Base-by-base conservation (phyloP, 2,888 invertebrate genomes). In the Phyllotreta cruciferae region DNA sequence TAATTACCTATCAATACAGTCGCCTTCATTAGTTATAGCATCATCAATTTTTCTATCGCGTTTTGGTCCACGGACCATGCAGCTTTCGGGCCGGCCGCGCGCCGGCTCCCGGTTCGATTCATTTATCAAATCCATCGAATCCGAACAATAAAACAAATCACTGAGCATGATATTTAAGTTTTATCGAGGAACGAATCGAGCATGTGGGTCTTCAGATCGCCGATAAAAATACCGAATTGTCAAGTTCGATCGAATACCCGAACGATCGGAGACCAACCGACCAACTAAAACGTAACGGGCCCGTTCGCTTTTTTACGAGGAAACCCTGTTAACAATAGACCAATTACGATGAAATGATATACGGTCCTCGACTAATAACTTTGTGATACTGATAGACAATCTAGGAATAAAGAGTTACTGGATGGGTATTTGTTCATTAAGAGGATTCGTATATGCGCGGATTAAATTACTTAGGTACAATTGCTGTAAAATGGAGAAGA, bases 261-360 rank as follows among this genome's bases (percentile, higher is more conserved):
- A 24, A 24, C 24, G 36, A 10, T n/a, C 35, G 6, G 9, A 8
- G 35, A 6, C 35, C 35, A 50, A 10, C 50, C 9, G 10, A 52
- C 37, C 37, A 37, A 52, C 52, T 52, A 24, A 24, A 37, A 52
- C 38, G 13, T 52, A 52, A 52, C 52, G 52, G 52, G 24, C 24
- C 35, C 52, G 52, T 41, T 52, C 52, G 42, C 44, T 52, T 60
- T 57, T 60, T 60, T 44, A 39, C 45, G 36, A 61, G 38, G 47
- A 56, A 61, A 53, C 38, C 47, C 49, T 37, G 13, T 45, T 58
- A 62, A 66, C 66, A 66, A 66, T 66, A 52, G 62, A 60, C 62
- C 66, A 66, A 66, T 66, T 66, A 66, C 52, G 56, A 62, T 62
- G 44, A 55, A 64, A 62, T 62, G 66, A 66, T 66, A 62, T 60